Evolutionary conservation across 2,113 vertebrate species (phyloP).

Genomic region (Pseudopodoces humilis): DNA sequence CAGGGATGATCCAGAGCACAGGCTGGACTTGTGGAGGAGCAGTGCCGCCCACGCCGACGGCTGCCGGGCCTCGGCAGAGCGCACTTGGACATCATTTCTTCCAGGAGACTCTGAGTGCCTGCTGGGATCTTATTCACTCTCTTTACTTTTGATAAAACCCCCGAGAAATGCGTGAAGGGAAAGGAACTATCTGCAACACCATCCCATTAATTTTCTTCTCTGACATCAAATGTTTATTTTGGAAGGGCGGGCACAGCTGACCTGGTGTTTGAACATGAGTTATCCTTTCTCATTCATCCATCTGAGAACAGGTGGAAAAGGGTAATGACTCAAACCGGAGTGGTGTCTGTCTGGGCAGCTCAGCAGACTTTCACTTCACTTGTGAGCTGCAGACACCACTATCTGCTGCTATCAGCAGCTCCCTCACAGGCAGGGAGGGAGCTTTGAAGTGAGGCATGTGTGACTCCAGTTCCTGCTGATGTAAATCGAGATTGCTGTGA

Average conservation of each 20-base stretch:
- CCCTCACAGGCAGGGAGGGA: background rate
- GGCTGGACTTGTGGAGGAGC: background rate
- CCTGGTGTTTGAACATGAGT: conserved; percentile 24
- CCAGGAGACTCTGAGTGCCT: background rate
- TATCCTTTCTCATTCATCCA: conserved; percentile 29
- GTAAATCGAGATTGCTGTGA: background rate
- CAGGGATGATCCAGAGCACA: rapidly evolving
- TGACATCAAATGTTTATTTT: conserved; percentile 43
- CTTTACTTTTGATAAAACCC: conserved; percentile 57
- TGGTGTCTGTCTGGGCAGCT: conserved; percentile 16
- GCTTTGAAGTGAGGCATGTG: background rate
- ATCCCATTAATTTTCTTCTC: background rate
- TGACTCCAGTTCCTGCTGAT: background rate
- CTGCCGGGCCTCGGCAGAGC: background rate
- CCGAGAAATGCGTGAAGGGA: background rate
- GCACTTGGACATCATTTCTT: rapidly evolving
- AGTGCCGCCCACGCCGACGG: background rate
- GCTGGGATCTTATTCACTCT: background rate
- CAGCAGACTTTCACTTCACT: conserved; percentile 55
- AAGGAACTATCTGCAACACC: conserved; percentile 1
- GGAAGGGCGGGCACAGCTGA: conserved; percentile 10
- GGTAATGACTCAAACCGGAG: conserved; percentile 40
- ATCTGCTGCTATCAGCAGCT: conserved; percentile 26
- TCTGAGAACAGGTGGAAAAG: conserved; percentile 19
- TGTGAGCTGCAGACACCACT: background rate